A percentile compares a stretch with the other conserved stretches of the same genome.
Evolutionary conservation across 2,797 vertebrate species (phyloP).

Genomic region (Buphagus erythrorhynchus): DNA sequence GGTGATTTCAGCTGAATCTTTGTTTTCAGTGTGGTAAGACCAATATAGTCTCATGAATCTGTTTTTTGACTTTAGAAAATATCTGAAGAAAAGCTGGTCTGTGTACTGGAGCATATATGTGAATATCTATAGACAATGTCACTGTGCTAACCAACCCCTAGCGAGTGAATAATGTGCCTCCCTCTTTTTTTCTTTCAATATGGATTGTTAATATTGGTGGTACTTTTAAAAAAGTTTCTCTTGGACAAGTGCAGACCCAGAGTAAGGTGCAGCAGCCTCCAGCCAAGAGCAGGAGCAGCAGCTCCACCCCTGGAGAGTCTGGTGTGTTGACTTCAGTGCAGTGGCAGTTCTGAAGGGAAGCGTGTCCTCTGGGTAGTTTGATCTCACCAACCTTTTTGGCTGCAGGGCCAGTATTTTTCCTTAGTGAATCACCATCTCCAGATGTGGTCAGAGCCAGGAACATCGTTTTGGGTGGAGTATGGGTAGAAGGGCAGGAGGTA

Average conservation of each 20-base stretch:
- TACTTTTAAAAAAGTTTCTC: background rate
- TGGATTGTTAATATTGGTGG: background rate
- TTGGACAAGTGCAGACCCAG: background rate
- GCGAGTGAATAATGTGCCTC: background rate
- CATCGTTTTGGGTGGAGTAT: background rate
- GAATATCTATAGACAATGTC: background rate
- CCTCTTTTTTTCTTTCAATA: background rate
- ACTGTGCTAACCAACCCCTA: background rate
- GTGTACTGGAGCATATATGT: too few species aligned
- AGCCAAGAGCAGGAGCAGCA: background rate
- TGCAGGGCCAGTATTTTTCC: background rate
- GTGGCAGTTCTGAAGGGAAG: background rate
- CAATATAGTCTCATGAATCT: background rate
- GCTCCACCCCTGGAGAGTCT: rapidly evolving
- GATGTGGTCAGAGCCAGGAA: background rate
- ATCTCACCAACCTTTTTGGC: background rate
- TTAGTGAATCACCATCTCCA: background rate
- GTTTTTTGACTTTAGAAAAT: background rate
- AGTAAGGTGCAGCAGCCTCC: background rate
- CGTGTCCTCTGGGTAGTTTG: background rate
- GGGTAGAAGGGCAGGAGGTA: background rate
- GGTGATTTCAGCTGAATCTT: background rate
- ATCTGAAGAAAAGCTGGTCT: background rate
- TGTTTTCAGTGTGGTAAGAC: background rate
- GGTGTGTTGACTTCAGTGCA: rapidly evolving